A percentile compares a stretch with the other conserved stretches of the same genome.
Evolutionary conservation across 2,888 invertebrate species (phyloP).

Genomic region (Ophion slaviceki): DNA sequence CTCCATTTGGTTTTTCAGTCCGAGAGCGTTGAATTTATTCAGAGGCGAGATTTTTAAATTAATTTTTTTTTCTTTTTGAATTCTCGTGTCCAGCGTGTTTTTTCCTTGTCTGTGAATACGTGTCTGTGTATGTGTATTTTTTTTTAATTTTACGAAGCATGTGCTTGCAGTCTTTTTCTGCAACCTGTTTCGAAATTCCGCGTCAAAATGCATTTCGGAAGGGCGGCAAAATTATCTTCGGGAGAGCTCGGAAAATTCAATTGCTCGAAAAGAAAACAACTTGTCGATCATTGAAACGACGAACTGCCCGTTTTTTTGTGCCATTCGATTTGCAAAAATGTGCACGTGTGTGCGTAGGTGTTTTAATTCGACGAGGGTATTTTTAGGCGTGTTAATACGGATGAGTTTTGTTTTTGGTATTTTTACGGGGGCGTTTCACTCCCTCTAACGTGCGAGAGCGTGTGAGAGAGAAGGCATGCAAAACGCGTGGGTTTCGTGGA

Average conservation of each 20-base stretch:
- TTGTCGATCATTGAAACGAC: too few relatives aligned
- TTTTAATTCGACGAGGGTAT: conserved; percentile 48
- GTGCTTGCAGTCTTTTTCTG: not conserved
- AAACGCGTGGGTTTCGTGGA: conserved; percentile 52
- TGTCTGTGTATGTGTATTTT: not conserved
- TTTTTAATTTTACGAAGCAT: too few relatives aligned
- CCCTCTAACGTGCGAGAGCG: conserved; percentile 16
- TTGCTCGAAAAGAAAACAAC: too few relatives aligned
- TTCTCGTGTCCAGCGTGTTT: not conserved
- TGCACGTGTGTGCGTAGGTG: not conserved
- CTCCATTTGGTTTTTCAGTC: not conserved
- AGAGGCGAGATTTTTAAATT: not conserved
- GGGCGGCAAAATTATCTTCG: not conserved
- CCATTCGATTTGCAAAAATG: not conserved
- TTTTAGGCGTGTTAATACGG: conserved; percentile 58
- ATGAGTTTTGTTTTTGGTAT: conserved; percentile 46
- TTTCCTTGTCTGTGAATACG: not conserved
- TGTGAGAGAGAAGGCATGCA: not conserved
- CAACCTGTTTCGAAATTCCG: too few relatives aligned
- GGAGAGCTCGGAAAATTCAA: too few relatives aligned
- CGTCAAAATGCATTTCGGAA: too few relatives aligned
- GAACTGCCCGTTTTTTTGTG: too few relatives aligned
- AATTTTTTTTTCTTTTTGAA: not conserved
- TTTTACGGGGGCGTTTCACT: conserved; percentile 61
- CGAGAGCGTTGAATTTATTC: not conserved